These are phyloP conservation scores for Limonius californicus DNA, from an alignment of 1,140 invertebrate genomes.

Conservation along the genomic window DNA sequence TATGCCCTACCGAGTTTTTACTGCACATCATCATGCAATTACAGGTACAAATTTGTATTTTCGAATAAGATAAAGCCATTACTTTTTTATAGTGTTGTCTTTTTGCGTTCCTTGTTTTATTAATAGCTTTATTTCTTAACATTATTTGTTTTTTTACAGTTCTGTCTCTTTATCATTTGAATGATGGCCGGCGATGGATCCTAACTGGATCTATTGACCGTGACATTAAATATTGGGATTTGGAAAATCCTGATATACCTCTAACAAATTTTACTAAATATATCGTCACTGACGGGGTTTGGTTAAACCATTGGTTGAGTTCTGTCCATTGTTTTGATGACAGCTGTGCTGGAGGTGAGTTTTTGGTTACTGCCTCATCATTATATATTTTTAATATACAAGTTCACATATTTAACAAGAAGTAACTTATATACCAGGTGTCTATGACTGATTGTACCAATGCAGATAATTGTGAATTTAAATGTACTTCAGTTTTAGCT, in stretches of 20 bases:
- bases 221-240: conserved; percentile 36
- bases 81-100: too few species aligned
- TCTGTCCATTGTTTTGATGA: conserved; percentile 28
- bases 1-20: conserved; percentile 17
- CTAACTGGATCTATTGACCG: conserved; percentile 34
- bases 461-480: too few species aligned
- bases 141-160: conserved; percentile 22
- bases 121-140: too few species aligned
- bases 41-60: too few species aligned
- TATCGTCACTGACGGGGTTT: conserved; percentile 33
- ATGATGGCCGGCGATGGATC: conserved; percentile 33
- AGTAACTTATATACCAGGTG: too few species aligned
- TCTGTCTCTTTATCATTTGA: conserved; percentile 23
- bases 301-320: conserved; percentile 36
- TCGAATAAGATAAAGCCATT: too few species aligned
- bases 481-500: too few species aligned
- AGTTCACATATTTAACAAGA: too few species aligned
- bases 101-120: too few species aligned
- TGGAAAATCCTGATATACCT: conserved; percentile 20
- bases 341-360: conserved; percentile 21
- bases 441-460: too few species aligned
- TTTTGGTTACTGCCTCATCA: too few species aligned
- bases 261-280: conserved; percentile 22
- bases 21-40: conserved; percentile 20
- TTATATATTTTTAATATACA: too few species aligned